A percentile compares a stretch with the other conserved stretches of the same genome.
Evolutionary conservation across 2,113 vertebrate species (phyloP).

Genomic region (Daubentonia madagascariensis): DNA sequence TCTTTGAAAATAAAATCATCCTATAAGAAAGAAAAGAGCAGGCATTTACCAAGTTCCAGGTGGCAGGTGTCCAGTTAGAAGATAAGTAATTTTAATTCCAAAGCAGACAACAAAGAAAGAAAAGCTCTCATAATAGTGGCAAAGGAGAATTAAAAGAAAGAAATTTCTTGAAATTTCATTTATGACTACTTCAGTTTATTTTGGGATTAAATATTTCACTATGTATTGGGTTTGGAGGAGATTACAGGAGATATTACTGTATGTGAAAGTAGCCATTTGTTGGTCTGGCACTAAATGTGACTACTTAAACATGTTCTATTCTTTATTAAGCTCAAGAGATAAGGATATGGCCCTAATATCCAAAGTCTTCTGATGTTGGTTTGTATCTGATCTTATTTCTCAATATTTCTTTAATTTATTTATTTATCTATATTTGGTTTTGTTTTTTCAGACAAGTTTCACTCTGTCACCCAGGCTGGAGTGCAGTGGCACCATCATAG

Average conservation of each 20-base stretch:
- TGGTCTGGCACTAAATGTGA: accelerated
- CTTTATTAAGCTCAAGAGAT: not conserved
- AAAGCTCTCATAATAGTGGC: not conserved
- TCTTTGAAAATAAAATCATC: not conserved
- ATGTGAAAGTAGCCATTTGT: accelerated
- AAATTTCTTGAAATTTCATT: not conserved
- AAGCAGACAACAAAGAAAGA: not conserved
- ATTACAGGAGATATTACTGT: not conserved
- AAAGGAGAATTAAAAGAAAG: not conserved
- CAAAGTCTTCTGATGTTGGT: accelerated
- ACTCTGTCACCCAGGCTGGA: too few species aligned
- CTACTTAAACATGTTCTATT: accelerated
- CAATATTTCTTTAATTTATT: not conserved
- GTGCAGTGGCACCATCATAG: too few species aligned
- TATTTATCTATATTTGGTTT: too few species aligned
- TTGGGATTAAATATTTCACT: not conserved
- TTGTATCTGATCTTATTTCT: not conserved
- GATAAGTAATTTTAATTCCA: not conserved
- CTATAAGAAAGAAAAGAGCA: not conserved
- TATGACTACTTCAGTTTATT: not conserved
- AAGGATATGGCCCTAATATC: accelerated
- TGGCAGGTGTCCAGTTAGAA: too few species aligned
- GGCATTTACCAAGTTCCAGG: not conserved
- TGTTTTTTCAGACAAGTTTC: too few species aligned
- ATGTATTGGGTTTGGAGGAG: not conserved